Evolutionary conservation across 2,888 invertebrate species (phyloP), one percentile per base, ranked within the genome.

Genomic region (Bhutanitis thaidina): DNA sequence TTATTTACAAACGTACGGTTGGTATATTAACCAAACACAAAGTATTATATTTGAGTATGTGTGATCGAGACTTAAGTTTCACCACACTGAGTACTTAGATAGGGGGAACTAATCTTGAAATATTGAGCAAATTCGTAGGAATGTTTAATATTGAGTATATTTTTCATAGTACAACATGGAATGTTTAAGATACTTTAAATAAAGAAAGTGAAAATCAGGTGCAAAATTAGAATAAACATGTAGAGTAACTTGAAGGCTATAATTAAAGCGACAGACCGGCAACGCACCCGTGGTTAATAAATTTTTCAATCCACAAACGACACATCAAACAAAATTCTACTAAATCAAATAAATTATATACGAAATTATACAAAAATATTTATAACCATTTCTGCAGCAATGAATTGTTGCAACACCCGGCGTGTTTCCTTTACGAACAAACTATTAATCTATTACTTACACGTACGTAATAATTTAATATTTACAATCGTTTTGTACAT

Each of bases 401-500:
- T 69, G 76, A 79, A 77, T 79, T 74, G 77, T 75, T 65, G 65
- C 71, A 68, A 68, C 77, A 73, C 80, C 77, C 77, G 77, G 79
- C 71, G n/a, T 66, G 64, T 62, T 57, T 71, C 64, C 74, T 69
- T 69, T 67, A 60, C 64, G 67, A 69, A 74, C 79, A 75, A 80
- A 65, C 64, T 57, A 59, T 16, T 74, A 74, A 63, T 59, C 76
- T 83, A 79, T 53, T 51, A 51, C 74, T 76, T 77, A 79, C 43
- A 65, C 10, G 14, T 79, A 78, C 68, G 50, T 59, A 77, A 78
- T 88, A 87, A 82, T 78, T 79, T 78, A 78, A 71, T 86, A 87
- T 87, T 82, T 87, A 87, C 86, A 87, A 55, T 58, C 61, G 65
- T 70, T 86, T 85, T 86, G 83, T 85, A 87, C 86, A 86, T 71